Base-by-base conservation (phyloP, 2,113 vertebrate species). In the Varanus komodoensis region DNA sequence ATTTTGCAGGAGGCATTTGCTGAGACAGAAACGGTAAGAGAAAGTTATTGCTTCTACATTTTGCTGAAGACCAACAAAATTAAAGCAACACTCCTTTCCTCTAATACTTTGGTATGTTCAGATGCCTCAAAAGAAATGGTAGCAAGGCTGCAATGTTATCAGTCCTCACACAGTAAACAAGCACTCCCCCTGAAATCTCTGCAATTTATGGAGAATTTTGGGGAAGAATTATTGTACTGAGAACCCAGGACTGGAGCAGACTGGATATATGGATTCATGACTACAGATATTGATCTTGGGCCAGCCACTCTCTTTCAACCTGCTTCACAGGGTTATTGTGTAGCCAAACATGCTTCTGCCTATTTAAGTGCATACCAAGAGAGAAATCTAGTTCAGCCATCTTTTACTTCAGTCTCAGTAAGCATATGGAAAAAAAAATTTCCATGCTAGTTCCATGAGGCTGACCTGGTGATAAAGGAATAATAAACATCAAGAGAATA, bases 401-500 rank as follows among this genome's bases (percentile, higher is more conserved):
- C 34, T 50, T 92, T 86, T 89, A 54, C 50, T 67, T 79, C 81
- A 88, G 87, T 64, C 57, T 64, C 57, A 50, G 6, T 34, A 8
- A 94, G 88, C 48, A 89, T 80, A 88, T 73, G 78, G 80, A 57
- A n/a, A 71, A 44, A 44, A 38, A 61, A 25, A 44, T 67, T 52
- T 44, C 38, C 80, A 69, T 64, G n/a, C 8, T 57, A 57, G 25
- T 91, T 90, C 89, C 77, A 68, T 90, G 44, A 44, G 79, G 54
- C 86, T 73, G 71, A 88, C 2, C 2, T 1, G 92, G 48, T 0
- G 0, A 23, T 91, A 93, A 92, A 0, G 48, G 69, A 80, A 71
- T 38, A 17, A 87, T 44, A 89, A 25, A 79, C 86, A 61, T 11
- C 74, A 0, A 0, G 21, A 0, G 0, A 82, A 54, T 57, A 29